phyloP scores from a whole-genome alignment of 2,888 invertebrate species.

The Elgonia sp. region DNA sequence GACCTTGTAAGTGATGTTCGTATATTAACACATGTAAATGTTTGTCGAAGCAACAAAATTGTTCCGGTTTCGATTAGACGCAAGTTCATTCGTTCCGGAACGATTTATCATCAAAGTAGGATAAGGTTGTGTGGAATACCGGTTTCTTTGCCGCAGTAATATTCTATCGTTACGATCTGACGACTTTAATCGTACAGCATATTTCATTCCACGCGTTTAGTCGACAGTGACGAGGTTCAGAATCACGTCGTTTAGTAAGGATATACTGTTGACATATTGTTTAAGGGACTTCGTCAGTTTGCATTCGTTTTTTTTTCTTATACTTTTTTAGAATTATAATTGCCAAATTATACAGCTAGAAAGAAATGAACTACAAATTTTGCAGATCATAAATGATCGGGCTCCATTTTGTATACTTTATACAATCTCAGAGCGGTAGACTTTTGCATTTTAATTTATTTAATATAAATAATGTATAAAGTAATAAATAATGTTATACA shows the following conservation, averaged over 20 bases:
- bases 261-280: slow-evolving; percentile 24
- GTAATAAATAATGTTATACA: no score
- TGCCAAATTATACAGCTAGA: not conserved
- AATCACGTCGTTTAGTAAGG: slow-evolving; percentile 31
- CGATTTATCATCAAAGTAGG: slow-evolving; percentile 61
- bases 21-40: slow-evolving; percentile 46
- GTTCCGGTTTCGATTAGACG: slow-evolving; percentile 66
- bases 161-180: slow-evolving; percentile 64
- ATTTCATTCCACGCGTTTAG: slow-evolving; percentile 67
- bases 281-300: slow-evolving; percentile 21
- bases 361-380: no score
- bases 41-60: slow-evolving; percentile 64
- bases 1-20: slow-evolving; percentile 30
- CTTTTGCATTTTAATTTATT: no score
- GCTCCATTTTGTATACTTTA: no score
- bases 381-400: no score
- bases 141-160: slow-evolving; percentile 59
- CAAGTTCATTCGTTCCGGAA: slow-evolving; percentile 64
- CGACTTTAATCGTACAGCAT: slow-evolving; percentile 61
- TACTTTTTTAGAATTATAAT: not conserved
- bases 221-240: slow-evolving; percentile 66
- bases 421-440: no score
- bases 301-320: not conserved
- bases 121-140: slow-evolving; percentile 65
- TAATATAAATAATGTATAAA: no score